phyloP scores from a whole-genome alignment of 2,888 invertebrate genomes.

The Perizoma flavofasciatum region DNA sequence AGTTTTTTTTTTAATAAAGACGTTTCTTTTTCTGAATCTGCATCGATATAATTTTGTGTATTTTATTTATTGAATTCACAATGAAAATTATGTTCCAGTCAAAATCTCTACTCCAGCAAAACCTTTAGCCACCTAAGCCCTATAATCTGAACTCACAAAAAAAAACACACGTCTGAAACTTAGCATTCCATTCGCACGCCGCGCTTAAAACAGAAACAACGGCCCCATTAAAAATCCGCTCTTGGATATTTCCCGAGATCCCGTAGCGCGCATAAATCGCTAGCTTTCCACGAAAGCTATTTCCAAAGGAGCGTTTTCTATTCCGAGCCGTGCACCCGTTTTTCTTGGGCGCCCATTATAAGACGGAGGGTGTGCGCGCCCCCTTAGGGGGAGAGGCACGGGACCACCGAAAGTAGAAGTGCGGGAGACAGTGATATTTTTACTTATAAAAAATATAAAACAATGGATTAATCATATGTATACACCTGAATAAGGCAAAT shows the following conservation, averaged over 20 bases:
- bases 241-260: constrained; percentile 80
- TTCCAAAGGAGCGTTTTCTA: constrained; percentile 83
- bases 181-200: constrained; percentile 81
- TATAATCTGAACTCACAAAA: constrained; percentile 49
- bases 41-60: too few relatives aligned
- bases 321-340: constrained; percentile 82
- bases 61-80: too few relatives aligned
- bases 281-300: constrained; percentile 83
- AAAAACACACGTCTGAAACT: constrained; percentile 57
- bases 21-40: too few relatives aligned
- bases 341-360: constrained; percentile 82
- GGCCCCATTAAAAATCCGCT: constrained; percentile 82
- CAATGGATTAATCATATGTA: too few relatives aligned
- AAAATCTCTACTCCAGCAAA: neutral
- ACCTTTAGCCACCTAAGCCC: constrained; percentile 9
- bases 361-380: constrained; percentile 63
- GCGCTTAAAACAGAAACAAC: constrained; percentile 83
- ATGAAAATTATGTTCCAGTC: too few relatives aligned
- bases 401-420: constrained; percentile 65
- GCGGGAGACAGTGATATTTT: constrained; percentile 8
- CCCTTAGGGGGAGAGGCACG: constrained; percentile 41
- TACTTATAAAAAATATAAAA: neutral
- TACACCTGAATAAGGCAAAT: too few relatives aligned
- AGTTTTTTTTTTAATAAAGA: too few relatives aligned
- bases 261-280: constrained; percentile 81